A percentile compares a stretch with the other conserved stretches of the same genome.
phyloP scores from a whole-genome alignment of 1,140 invertebrate species.

The Proales similis region DNA sequence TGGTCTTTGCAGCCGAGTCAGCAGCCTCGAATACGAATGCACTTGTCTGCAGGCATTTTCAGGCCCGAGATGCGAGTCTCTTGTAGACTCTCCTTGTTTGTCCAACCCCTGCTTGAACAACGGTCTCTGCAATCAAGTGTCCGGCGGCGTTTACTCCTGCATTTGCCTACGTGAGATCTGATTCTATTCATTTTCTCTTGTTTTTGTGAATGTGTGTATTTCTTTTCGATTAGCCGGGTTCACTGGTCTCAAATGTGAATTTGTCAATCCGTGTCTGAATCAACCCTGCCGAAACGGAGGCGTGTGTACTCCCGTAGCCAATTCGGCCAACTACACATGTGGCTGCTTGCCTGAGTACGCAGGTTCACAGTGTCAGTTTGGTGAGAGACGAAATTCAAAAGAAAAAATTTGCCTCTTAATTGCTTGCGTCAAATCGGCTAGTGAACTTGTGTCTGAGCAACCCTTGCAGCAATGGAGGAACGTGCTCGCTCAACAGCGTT shows the following conservation, averaged over 20 bases:
- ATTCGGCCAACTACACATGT: conserved; percentile 1
- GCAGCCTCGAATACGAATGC: neutral
- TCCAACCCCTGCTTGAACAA: conserved; percentile 35
- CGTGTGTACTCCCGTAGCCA: neutral
- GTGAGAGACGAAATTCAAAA: too few relatives aligned
- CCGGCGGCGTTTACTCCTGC: neutral
- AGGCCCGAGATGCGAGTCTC: conserved; percentile 9
- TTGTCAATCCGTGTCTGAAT: neutral
- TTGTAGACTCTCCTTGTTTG: neutral
- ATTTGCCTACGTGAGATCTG: conserved; percentile 31
- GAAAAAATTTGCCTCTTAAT: too few relatives aligned
- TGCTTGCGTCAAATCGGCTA: too few relatives aligned
- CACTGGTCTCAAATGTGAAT: conserved; percentile 1
- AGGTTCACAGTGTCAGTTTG: conserved; percentile 21
- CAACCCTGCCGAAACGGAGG: conserved; percentile 25
- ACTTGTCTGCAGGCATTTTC: neutral
- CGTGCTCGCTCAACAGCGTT: conserved; percentile 2
- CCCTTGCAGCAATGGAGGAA: conserved; percentile 66
- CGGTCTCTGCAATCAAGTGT: conserved; percentile 4
- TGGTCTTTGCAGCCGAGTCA: neutral
- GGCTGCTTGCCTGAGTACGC: neutral
- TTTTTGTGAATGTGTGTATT: too few relatives aligned
- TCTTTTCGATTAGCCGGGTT: conserved; percentile 6
- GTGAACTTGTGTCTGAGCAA: neutral
- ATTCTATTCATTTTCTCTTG: too few relatives aligned